Evolutionary conservation across 1,140 invertebrate species (phyloP), one percentile per base, ranked within the genome.

Genomic region (Leptonema lineaticorne): DNA sequence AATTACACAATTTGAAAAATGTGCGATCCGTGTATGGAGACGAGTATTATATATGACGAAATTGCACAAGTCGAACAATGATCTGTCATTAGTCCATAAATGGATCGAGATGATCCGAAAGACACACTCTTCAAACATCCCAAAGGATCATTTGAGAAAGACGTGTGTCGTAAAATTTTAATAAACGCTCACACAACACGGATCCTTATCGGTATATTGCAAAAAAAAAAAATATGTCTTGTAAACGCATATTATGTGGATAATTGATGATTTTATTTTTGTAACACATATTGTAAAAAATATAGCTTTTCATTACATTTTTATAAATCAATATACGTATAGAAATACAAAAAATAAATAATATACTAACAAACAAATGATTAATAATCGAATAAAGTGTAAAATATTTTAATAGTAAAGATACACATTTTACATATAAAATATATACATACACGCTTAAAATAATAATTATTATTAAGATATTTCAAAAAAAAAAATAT

Each of bases 1-100:
- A 26, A 22, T 53, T 53, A 24, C 22, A 22, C 50, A 53, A 53
- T 53, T 53, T 53, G 50, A 53, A 14, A 53, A 53, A 53, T 53
- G 50, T 20, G 5, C 16, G 24, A n/a, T n/a, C 50, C 50, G 50
- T 53, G 50, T 53, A 53, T 53, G 50, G 50, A 26, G 50, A 41
- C 8, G 16, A 45, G 6, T 9, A 41, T 41, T 16, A 41, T 41
- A 9, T 20, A 53, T 53, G 24, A 24, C 24, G 50, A 53, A 53
- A 53, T 24, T 14, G 7, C 46, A 20, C 46, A 5, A 4, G 37
- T 41, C 37, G 18, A 53, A 53, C 50, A 53, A 53, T 53, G 50
- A 53, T 53, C 50, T 14, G 20, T 53, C 50, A 53, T 53, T 53
- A 53, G 22, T 2, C 50, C 50, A 7, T 53, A 53, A 18, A 53